phyloP scores from a whole-genome alignment of 1,140 invertebrate species.

The Olivierus martensii region DNA sequence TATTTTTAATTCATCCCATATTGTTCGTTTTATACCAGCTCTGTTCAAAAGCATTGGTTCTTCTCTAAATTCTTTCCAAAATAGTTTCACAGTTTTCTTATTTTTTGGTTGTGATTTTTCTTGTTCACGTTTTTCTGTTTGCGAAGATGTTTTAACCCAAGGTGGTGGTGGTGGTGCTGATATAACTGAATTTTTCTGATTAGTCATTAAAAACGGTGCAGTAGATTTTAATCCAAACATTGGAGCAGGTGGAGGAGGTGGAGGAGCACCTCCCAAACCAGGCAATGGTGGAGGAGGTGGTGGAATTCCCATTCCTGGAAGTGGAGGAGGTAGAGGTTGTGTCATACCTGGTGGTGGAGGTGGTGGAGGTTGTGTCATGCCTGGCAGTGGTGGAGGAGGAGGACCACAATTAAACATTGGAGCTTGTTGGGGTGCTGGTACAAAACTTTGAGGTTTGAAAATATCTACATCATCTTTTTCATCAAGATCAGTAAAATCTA shows the following conservation, averaged over 20 bases:
- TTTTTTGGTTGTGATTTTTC: conserved; percentile 45
- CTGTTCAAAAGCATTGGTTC: conserved; percentile 46
- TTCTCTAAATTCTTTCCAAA: conserved; percentile 83
- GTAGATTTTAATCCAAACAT: not conserved
- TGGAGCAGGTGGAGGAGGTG: conserved; percentile 1
- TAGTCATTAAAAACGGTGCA: not conserved
- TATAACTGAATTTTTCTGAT: not conserved
- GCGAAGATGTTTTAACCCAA: not conserved
- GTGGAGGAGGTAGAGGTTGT: conserved; percentile 4
- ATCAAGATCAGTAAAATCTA: conserved; percentile 86
- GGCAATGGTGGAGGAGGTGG: no score
- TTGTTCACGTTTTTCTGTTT: not conserved
- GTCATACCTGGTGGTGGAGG: conserved; percentile 9
- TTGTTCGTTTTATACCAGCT: conserved; percentile 51
- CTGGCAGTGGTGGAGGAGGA: conserved; percentile 31
- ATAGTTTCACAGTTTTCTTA: conserved; percentile 95
- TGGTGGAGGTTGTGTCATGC: conserved; percentile 12
- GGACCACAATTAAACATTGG: conserved; percentile 2
- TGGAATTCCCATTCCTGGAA: not conserved
- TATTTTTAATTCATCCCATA: conserved; percentile 86
- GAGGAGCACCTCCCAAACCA: not conserved
- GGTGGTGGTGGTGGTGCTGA: conserved; percentile 1
- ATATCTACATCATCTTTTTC: conserved; percentile 48
- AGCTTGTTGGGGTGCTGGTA: conserved; percentile 19
- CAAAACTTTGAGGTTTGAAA: conserved; percentile 21